phyloP scores from a whole-genome alignment of 64 coral and sea anemone species.

The Dendronephthya gigantea region DNA sequence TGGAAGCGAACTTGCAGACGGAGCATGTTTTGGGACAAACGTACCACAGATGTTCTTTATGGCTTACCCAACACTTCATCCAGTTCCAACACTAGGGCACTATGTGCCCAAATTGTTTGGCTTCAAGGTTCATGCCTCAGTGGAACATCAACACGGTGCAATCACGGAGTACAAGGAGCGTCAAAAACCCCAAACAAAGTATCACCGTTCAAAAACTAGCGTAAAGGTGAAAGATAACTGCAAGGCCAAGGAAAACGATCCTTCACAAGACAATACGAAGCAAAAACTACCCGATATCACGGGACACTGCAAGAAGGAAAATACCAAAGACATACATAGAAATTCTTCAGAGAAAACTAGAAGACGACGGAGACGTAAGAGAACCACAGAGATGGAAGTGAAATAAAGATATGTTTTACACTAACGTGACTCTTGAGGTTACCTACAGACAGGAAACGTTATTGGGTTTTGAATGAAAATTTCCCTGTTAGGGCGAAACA shows the following conservation, averaged over 20 bases:
- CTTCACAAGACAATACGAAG: background rate
- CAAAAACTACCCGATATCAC: background rate
- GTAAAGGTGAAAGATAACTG: background rate
- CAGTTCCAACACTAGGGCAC: slow-evolving; percentile 31
- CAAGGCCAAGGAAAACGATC: background rate
- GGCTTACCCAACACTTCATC: slow-evolving; percentile 53
- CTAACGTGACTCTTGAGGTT: too few species aligned
- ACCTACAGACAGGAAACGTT: too few species aligned
- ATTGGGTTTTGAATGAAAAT: too few species aligned
- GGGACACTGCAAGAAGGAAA: too few species aligned
- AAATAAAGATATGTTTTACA: too few species aligned
- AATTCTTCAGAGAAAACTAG: too few species aligned
- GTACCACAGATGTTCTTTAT: slow-evolving; percentile 82
- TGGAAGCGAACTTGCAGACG: slow-evolving; percentile 47
- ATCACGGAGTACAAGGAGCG: slow-evolving; percentile 2
- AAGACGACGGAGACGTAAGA: too few species aligned
- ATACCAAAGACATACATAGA: too few species aligned
- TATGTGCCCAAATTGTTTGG: slow-evolving; percentile 60
- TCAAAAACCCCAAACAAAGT: background rate
- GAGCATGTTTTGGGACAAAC: slow-evolving; percentile 55
- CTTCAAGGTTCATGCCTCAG: slow-evolving; percentile 55
- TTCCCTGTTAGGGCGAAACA: too few species aligned
- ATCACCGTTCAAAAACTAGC: background rate
- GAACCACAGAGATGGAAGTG: too few species aligned
- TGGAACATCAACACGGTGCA: background rate